Conservation (phyloP, 23 tunicate species). For the Halocynthia aurantium region DNA sequence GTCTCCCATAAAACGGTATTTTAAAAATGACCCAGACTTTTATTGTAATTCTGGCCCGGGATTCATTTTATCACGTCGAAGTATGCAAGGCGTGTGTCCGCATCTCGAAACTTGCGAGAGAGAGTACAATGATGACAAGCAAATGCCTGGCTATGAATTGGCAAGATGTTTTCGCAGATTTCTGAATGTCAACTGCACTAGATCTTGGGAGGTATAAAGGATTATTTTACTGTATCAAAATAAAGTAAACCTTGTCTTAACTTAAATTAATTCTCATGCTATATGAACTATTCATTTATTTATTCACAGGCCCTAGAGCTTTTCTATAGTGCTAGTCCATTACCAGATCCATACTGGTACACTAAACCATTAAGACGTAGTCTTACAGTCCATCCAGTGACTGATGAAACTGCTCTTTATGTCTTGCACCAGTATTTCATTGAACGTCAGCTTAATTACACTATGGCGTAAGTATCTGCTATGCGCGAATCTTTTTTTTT, state of each 20-base stretch:
- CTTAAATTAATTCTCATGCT: not conserved
- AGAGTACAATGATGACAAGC: constrained; percentile 29
- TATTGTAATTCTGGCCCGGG: constrained; percentile 68
- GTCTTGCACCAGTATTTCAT: constrained; percentile 66
- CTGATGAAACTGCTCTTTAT: constrained; percentile 29
- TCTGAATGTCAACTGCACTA: constrained; percentile 54
- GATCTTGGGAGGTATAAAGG: constrained; percentile 19
- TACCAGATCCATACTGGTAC: constrained; percentile 27
- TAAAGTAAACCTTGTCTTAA: not conserved
- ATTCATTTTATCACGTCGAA: constrained; percentile 49
- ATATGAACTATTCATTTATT: not conserved
- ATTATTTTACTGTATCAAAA: not conserved
- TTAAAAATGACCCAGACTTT: constrained; percentile 49
- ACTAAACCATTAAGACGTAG: constrained; percentile 30
- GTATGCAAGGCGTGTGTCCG: constrained; percentile 71
- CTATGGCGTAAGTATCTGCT: constrained; percentile 22
- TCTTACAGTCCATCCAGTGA: constrained; percentile 54
- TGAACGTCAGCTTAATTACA: constrained; percentile 55
- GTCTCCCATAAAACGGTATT: constrained; percentile 20
- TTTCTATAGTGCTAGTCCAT: constrained; percentile 21
- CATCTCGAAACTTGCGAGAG: constrained; percentile 37
- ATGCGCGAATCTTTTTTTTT: not conserved
- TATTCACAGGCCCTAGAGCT: constrained; percentile 17
- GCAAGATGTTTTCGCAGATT: constrained; percentile 60
- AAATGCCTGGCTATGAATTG: constrained; percentile 41